phyloP scores from a whole-genome alignment of 2,113 vertebrate genomes.

The Hippocampus abdominalis region DNA sequence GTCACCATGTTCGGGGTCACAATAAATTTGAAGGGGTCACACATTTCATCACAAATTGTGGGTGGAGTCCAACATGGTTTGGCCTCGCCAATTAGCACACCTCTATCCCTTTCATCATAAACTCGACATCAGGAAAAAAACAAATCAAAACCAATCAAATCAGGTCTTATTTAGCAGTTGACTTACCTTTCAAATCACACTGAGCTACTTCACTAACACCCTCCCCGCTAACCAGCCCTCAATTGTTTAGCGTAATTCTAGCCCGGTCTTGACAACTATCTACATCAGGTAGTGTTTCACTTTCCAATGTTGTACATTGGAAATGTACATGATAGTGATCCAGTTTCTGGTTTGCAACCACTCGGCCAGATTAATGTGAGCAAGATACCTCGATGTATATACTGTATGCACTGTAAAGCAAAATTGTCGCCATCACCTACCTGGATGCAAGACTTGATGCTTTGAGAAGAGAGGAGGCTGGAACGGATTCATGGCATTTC shows the following conservation, averaged over 20 bases:
- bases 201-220: neutral
- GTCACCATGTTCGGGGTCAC: too few relatives aligned
- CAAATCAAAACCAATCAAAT: neutral
- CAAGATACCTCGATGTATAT: neutral
- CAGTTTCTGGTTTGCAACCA: constrained; percentile 72
- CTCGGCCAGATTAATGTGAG: constrained; percentile 68
- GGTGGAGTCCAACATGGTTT: too few relatives aligned
- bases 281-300: constrained; percentile 62
- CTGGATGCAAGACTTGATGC: neutral
- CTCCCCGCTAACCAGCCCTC: neutral
- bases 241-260: constrained; percentile 54
- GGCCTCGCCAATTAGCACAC: too few relatives aligned
- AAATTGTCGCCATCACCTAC: neutral
- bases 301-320: constrained; percentile 65
- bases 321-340: constrained; percentile 63
- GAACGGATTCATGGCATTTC: too few relatives aligned
- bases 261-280: constrained; percentile 56
- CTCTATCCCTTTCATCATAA: too few relatives aligned
- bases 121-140: neutral
- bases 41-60: too few relatives aligned
- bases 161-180: neutral
- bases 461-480: neutral
- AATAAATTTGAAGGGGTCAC: too few relatives aligned
- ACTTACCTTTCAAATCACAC: neutral
- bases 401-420: neutral